phyloP scores from a whole-genome alignment of 1,140 invertebrate genomes.

The Lepidurus packardi region DNA sequence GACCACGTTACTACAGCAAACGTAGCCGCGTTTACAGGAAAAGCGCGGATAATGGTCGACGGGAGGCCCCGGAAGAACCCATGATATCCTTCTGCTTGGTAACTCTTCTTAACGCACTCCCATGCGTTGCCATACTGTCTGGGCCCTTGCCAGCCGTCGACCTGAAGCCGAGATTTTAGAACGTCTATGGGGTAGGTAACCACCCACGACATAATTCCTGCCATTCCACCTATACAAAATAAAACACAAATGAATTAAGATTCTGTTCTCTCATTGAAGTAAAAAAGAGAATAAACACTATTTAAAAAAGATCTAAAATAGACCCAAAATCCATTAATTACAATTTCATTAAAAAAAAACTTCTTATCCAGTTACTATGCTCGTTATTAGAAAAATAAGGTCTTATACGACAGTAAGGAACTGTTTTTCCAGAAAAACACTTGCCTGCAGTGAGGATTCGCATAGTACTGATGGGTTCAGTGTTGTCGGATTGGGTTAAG shows the following conservation, averaged over 20 bases:
- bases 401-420: no score
- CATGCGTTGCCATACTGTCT: slow-evolving; percentile 57
- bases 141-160: slow-evolving; percentile 38
- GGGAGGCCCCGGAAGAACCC: slow-evolving; percentile 65
- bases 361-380: no score
- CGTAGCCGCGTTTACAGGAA: slow-evolving; percentile 86
- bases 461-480: slow-evolving; percentile 44
- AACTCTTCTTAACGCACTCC: slow-evolving; percentile 65
- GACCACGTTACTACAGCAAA: slow-evolving; percentile 79
- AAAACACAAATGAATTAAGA: no score
- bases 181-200: slow-evolving; percentile 82
- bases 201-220: slow-evolving; percentile 79
- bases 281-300: no score
- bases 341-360: no score
- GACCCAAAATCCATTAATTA: no score
- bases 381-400: no score
- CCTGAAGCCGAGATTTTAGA: slow-evolving; percentile 78
- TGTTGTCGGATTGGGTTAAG: slow-evolving; percentile 44
- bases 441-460: slow-evolving; percentile 62
- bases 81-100: slow-evolving; percentile 58
- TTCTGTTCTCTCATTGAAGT: no score
- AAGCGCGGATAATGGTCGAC: slow-evolving; percentile 73
- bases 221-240: slow-evolving; percentile 54
- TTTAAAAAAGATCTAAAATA: no score
- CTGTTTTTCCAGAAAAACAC: neutral